Evolutionary conservation across 2,888 invertebrate species (phyloP), one percentile per base, ranked within the genome.

Genomic region (Ditylenchus weischeri): DNA sequence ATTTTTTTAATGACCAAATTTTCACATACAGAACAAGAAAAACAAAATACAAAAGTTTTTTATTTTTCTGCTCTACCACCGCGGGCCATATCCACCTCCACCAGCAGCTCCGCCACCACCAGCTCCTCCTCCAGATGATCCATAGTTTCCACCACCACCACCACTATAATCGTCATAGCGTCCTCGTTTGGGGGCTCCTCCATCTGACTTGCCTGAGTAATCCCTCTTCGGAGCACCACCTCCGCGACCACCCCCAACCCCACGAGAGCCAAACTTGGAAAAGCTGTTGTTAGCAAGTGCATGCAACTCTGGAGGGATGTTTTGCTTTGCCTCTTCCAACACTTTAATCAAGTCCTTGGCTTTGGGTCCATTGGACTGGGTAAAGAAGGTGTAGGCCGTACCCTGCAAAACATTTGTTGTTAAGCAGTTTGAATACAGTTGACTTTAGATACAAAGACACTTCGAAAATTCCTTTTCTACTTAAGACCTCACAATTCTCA

Each of bases 331-430:
- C 85, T 96, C 95, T 76, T 90, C 89, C 59, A 96, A 86, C 38
- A 74, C 74, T 43, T 91, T 89, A 65, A 96, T 89, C 72, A 96
- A 86, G 81, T 93, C 93, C 74, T 90, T 90, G 0, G 94, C 93
- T 84, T 95, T 93, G 10, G 76, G 57, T 47, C 90, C 89, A 84
- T 96, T 94, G 71, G 89, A 89, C 15, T 90, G 89, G 0, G 95
- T 94, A 85, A 96, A 95, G 86, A 93, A 93, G 7, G 96, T 94
- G 84, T 94, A 95, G 0, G 95, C 93, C 8, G 94, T 95, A 50
- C 82, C 80, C 78, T 78, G 65, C 59, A 77, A 36, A 54, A 11
- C 3, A 6, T 43, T 15, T 43, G 8, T 43, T 38, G 38, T 8
- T 6, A 38, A 38, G 11, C 38, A 38, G 38, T 38, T 38, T n/a